Evolutionary conservation across 1,140 invertebrate species (phyloP).

Genomic region (Hylaeus volcanicus): DNA sequence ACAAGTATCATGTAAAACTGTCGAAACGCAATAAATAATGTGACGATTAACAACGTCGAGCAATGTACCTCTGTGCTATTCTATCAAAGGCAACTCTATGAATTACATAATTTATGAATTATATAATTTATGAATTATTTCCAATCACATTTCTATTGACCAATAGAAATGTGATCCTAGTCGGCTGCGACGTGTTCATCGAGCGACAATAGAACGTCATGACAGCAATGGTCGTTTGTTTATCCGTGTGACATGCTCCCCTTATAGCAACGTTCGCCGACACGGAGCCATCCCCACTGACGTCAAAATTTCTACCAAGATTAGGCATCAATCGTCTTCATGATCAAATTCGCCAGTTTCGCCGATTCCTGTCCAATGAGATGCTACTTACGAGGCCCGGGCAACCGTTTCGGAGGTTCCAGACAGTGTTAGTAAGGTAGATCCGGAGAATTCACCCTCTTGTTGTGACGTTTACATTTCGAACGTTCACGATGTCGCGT

Average conservation of each 20-base stretch:
- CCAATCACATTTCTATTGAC: too few species aligned
- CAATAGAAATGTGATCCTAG: not conserved
- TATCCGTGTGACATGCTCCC: constrained; percentile 51
- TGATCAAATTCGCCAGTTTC: constrained; percentile 67
- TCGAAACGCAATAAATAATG: too few species aligned
- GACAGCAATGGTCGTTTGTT: constrained; percentile 57
- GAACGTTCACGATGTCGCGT: not conserved
- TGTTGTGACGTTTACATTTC: not conserved
- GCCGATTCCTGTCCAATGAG: constrained; percentile 64
- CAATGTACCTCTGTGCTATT: too few species aligned
- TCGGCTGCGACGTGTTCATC: constrained; percentile 10
- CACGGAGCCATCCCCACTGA: constrained; percentile 10
- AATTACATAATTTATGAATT: too few species aligned
- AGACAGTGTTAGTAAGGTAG: constrained; percentile 63
- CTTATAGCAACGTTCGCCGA: constrained; percentile 53
- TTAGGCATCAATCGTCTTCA: constrained; percentile 38
- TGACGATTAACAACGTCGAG: too few species aligned
- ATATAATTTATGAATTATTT: too few species aligned
- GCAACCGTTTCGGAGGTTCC: constrained; percentile 46
- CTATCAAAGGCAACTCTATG: too few species aligned
- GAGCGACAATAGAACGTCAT: constrained; percentile 56
- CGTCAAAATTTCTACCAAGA: constrained; percentile 41
- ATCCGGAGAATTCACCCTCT: not conserved
- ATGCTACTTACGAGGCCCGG: constrained; percentile 69
- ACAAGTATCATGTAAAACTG: too few species aligned